A percentile compares a stretch with the other conserved stretches of the same genome.
Evolutionary conservation across 2,113 vertebrate species (phyloP).

Genomic region (Toxotes jaculatrix): DNA sequence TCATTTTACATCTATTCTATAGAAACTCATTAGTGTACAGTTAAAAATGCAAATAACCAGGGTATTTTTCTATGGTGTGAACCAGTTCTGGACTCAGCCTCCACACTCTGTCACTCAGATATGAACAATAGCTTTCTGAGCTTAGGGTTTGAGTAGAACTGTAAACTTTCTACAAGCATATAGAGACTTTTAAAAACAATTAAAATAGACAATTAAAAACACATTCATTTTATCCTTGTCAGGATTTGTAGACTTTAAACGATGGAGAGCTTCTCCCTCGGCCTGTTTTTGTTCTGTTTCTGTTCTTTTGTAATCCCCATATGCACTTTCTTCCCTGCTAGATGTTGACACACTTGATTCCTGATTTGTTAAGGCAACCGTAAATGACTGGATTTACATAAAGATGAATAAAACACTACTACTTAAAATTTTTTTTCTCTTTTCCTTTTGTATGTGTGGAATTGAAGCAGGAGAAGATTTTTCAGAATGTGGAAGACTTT

Average conservation of each 20-base stretch:
- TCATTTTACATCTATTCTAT: conserved; percentile 50
- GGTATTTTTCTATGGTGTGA: conserved; percentile 81
- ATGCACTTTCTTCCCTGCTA: conserved; percentile 74
- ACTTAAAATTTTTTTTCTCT: conserved; percentile 55
- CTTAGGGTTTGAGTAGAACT: conserved; percentile 54
- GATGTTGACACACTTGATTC: conserved; percentile 79
- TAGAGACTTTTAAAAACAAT: conserved; percentile 50
- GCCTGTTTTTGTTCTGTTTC: conserved; percentile 52
- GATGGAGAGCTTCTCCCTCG: conserved; percentile 43
- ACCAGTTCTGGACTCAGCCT: conserved; percentile 58
- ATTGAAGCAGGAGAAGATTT: conserved; percentile 32
- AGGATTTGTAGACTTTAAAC: conserved; percentile 68
- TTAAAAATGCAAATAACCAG: conserved; percentile 75
- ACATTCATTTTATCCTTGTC: conserved; percentile 65
- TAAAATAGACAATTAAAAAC: conserved; percentile 64
- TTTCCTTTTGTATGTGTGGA: conserved; percentile 48
- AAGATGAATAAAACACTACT: conserved; percentile 84
- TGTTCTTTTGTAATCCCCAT: conserved; percentile 75
- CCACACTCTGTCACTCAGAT: conserved; percentile 59
- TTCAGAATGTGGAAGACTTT: conserved; percentile 44
- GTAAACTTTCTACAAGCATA: conserved; percentile 70
- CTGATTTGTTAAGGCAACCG: conserved; percentile 80
- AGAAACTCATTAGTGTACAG: conserved; percentile 65
- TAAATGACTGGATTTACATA: conserved; percentile 83
- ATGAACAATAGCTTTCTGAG: conserved; percentile 54